phyloP scores from a whole-genome alignment of 2,888 invertebrate genomes.

The Iphiclides podalirius region DNA sequence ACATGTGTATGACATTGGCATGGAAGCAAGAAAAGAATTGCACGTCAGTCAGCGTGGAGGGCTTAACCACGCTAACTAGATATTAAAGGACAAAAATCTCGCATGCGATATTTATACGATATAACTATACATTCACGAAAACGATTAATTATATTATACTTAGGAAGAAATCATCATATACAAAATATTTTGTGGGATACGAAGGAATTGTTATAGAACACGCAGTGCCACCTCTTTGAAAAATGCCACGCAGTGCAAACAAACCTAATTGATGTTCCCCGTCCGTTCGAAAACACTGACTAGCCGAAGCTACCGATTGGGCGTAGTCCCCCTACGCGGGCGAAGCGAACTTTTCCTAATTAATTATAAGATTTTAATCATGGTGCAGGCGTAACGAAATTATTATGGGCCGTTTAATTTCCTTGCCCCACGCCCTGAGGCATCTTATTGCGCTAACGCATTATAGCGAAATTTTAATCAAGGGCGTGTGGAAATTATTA shows the following conservation, averaged over 20 bases:
- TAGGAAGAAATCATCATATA: no score
- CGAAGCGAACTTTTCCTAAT: constrained; percentile 66
- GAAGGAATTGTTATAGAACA: no score
- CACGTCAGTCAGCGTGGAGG: no score
- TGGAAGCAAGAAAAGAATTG: no score
- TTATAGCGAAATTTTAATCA: constrained; percentile 78
- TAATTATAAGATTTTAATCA: constrained; percentile 77
- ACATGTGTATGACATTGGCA: no score
- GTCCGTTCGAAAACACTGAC: constrained; percentile 3
- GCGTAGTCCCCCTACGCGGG: constrained; percentile 40
- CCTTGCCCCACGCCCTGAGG: constrained; percentile 64
- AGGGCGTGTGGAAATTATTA: constrained; percentile 74
- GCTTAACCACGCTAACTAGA: no score
- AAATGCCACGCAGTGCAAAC: neutral
- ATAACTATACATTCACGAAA: no score
- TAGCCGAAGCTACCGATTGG: neutral
- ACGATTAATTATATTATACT: no score
- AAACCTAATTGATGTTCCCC: neutral
- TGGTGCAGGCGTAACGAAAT: constrained; percentile 70
- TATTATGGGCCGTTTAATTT: constrained; percentile 78
- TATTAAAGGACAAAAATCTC: no score
- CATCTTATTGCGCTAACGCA: constrained; percentile 66
- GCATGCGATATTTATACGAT: no score
- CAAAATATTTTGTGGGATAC: no score
- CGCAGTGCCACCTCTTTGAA: no score